phyloP scores from a whole-genome alignment of 2,113 vertebrate species.

The Ursus arctos region DNA sequence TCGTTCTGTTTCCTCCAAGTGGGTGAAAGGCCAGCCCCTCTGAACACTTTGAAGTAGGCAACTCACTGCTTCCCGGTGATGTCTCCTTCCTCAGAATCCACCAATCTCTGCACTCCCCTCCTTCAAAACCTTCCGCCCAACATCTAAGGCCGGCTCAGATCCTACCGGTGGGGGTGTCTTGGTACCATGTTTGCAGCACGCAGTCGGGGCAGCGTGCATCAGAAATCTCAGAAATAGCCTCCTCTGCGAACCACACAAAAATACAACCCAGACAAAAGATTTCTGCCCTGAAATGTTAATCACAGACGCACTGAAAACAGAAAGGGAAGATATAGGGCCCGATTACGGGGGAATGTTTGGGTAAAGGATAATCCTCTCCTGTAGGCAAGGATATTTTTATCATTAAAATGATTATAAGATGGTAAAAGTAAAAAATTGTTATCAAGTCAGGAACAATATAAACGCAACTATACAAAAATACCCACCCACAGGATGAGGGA shows the following conservation, averaged over 20 bases:
- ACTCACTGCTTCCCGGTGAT: background rate
- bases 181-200: background rate
- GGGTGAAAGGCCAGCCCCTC: background rate
- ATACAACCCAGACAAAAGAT: slow-evolving; percentile 52
- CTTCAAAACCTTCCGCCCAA: background rate
- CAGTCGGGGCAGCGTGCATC: slow-evolving; percentile 7
- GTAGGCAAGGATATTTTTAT: slow-evolving; percentile 65
- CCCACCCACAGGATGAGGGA: background rate
- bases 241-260: slow-evolving; percentile 43
- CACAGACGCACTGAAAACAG: slow-evolving; percentile 51
- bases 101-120: background rate
- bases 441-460: slow-evolving; percentile 46
- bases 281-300: slow-evolving; percentile 50
- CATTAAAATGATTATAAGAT: slow-evolving; percentile 55
- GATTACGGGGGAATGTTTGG: slow-evolving; percentile 57
- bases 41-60: background rate
- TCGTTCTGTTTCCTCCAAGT: background rate
- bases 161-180: background rate
- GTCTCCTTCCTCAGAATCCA: background rate
- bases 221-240: slow-evolving; percentile 56
- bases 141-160: background rate
- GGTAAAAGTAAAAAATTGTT: slow-evolving; percentile 64
- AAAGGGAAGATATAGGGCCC: slow-evolving; percentile 31
- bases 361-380: slow-evolving; percentile 63
- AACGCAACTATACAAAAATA: slow-evolving; percentile 44